Conservation (phyloP, 2,113 vertebrate species). For the Daphoenositta chrysoptera region DNA sequence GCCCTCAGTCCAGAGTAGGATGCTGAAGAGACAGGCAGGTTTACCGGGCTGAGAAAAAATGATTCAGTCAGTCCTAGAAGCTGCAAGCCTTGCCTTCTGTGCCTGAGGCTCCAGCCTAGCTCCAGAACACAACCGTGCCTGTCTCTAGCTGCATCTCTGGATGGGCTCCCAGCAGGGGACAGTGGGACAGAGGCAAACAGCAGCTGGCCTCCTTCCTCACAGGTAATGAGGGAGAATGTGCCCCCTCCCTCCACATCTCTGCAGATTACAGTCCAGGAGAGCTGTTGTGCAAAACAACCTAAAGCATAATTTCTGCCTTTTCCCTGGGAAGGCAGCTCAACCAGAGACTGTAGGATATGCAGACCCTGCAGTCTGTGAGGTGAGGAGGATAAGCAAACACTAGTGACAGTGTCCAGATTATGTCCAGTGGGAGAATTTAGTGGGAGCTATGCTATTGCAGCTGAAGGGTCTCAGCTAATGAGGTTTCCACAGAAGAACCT, state of each 20-base stretch:
- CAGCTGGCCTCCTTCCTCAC: not conserved
- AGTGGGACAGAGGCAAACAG: not conserved
- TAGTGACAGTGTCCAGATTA: not conserved
- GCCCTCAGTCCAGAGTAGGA: not conserved
- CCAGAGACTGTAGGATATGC: not conserved
- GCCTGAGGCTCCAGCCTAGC: not conserved
- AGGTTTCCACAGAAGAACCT: not conserved
- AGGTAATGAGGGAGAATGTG: not conserved
- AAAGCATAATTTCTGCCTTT: not conserved
- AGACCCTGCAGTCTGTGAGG: not conserved
- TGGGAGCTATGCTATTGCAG: not conserved
- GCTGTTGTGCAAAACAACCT: not conserved
- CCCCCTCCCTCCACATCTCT: accelerated
- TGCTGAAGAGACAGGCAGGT: not conserved
- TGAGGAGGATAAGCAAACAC: not conserved
- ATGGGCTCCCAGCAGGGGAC: not conserved
- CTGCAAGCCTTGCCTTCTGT: not conserved
- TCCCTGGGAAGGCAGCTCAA: not conserved
- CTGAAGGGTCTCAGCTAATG: not conserved
- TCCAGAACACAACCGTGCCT: not conserved
- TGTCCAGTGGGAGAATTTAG: not conserved
- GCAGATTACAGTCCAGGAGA: not conserved
- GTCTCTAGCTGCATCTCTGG: not conserved
- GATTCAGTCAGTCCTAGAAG: not conserved
- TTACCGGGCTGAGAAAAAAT: not conserved